Base-by-base conservation (phyloP, 1,140 invertebrate species). In the Neelides sp. region DNA sequence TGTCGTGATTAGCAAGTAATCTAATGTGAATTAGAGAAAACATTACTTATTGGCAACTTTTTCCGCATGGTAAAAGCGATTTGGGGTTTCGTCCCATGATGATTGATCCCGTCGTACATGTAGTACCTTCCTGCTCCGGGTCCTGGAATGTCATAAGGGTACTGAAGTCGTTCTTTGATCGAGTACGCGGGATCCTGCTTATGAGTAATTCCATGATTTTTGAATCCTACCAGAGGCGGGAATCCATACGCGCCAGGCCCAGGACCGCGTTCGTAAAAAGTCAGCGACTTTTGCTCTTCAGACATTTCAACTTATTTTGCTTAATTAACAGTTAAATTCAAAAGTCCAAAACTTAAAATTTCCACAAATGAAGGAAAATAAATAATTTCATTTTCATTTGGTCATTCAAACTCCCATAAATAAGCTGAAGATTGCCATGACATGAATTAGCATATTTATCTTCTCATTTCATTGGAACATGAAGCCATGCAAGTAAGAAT, bases 221-320 rank as follows among this genome's bases (percentile, higher is more conserved):
- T 36, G 22, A 15, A 42, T 17, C 57, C 57, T 4, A 58, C 41
- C 24, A 58, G 24, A 0, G 48, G 48, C 2, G 57, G 57, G 15
- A 55, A 30, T 1, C 17, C 19, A 22, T 49, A 58, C 4, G 27
- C 50, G 7, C 48, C 56, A 8, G 50, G 50, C 36, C 55, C 55
- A 12, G 55, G 55, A 13, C 52, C 52, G 13, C 48, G 24, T 19
- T 54, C 57, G 37, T 55, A 58, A 23, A 46, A 58, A 24, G 49
- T 20, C 20, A 57, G 26, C 5, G 22, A 49, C 19, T 35, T 1
- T 43, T 8, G 12, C 22, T 24, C 3, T 24, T 41, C 46, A 42
- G n/a, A n/a, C n/a, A n/a, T n/a, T n/a, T n/a, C n/a, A n/a, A n/a
- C n/a, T n/a, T n/a, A n/a, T n/a, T n/a, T n/a, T n/a, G n/a, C n/a